A percentile compares a stretch with the other conserved stretches of the same genome.
Evolutionary conservation across 2,797 vertebrate species (phyloP).

Genomic region (Falco berigora): DNA sequence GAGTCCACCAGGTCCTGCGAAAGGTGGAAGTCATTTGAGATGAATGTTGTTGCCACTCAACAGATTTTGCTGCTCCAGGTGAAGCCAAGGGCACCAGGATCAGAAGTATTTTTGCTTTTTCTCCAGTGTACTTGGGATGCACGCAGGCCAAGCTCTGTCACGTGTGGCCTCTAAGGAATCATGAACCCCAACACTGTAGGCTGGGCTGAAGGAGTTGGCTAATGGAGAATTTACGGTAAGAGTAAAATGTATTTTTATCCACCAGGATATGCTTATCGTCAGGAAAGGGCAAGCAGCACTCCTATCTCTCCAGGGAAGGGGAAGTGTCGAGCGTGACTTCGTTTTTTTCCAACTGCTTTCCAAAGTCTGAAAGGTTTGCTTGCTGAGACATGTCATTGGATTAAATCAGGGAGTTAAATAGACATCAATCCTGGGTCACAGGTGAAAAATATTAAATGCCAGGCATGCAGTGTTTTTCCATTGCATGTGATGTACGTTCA

Average conservation of each 20-base stretch:
- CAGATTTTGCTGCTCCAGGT: neutral
- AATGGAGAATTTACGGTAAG: constrained; percentile 47
- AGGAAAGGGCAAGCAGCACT: constrained; percentile 61
- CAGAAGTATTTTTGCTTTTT: neutral
- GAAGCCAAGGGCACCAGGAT: neutral
- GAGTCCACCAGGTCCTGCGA: neutral
- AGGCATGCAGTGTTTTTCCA: constrained; percentile 29
- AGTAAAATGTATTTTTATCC: constrained; percentile 61
- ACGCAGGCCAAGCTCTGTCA: neutral
- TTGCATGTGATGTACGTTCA: neutral
- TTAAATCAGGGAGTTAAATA: constrained; percentile 36
- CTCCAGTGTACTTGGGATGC: accelerated
- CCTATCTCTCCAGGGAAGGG: constrained; percentile 28
- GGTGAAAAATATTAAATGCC: constrained; percentile 43
- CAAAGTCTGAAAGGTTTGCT: neutral
- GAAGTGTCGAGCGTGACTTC: constrained; percentile 25
- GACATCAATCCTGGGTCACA: constrained; percentile 15
- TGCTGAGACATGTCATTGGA: neutral
- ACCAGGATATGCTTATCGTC: constrained; percentile 65
- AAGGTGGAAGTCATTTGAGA: neutral
- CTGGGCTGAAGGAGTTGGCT: constrained; percentile 19
- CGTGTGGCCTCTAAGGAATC: neutral
- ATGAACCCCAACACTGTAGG: neutral
- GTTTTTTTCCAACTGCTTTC: constrained; percentile 47
- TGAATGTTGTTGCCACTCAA: neutral